Evolutionary conservation across 2,113 vertebrate species (phyloP), one percentile per base, ranked within the genome.

Genomic region (Ciconia stormi): DNA sequence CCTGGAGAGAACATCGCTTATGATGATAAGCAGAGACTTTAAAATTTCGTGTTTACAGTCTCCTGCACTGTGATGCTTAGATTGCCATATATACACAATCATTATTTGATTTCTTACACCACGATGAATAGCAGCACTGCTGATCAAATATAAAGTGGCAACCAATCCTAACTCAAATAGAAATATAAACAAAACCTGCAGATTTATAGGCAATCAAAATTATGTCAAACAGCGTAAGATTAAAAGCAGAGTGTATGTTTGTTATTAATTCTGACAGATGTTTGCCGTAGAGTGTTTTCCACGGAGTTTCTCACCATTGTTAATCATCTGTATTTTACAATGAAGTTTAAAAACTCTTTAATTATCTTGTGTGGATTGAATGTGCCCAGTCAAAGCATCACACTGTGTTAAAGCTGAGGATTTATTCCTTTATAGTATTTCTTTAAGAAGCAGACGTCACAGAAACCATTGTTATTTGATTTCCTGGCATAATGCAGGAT

Each of bases 181-280:
- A 93, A 87, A 91, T 53, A 65, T 52, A 95, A 89, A 91, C 27
- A 61, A 95, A 94, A 61, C 63, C 63, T 27, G 81, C 49, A 90
- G 89, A 94, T 95, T 96, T 97, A 91, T 79, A 93, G 91, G 70
- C 93, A 97, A 95, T 97, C 92, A 91, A 91, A 95, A 82, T 83
- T 55, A 94, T 63, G 91, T 70, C 72, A 71, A 61, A 86, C n/a
- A 46, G 72, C 9, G 1, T 27, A 67, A 80, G 82, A 69, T 70
- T 82, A 97, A 95, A 93, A 76, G 89, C 89, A 62, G 61, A 32
- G 29, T n/a, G 34, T 88, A 36, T 10, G 14, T 38, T 65, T 95
- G 55, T 82, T 93, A 80, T 81, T 89, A 87, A 89, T 56, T 79
- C 65, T 82, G 93, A 89, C 94, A 93, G 73, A 86, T 74, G 72